Conservation (phyloP, 2,888 invertebrate genomes). For the Ganaspis brasiliensis region DNA sequence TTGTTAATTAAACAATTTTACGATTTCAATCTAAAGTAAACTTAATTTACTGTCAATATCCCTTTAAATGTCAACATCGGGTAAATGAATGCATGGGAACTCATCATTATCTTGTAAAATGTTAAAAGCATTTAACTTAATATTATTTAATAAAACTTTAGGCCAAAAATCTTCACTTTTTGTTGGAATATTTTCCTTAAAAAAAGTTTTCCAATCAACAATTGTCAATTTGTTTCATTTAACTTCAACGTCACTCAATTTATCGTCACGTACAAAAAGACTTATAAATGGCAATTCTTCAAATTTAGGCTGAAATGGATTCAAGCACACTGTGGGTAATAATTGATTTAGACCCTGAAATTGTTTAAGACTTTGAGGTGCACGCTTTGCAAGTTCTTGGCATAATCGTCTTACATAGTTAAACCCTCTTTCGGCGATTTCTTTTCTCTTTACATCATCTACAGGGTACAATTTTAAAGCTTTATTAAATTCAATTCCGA, state of each 20-base stretch:
- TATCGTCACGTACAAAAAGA: not conserved
- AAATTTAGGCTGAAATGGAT: not conserved
- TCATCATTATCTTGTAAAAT: not conserved
- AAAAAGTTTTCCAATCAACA: conserved; percentile 34
- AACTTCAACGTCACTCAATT: conserved; percentile 41
- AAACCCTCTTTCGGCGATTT: not conserved
- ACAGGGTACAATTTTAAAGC: not conserved
- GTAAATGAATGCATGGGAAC: not conserved
- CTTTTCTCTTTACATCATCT: not conserved
- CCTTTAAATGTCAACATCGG: not conserved
- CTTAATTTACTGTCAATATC: too few relatives aligned
- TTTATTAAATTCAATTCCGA: conserved; percentile 49
- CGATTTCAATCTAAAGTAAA: too few relatives aligned
- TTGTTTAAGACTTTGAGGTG: not conserved
- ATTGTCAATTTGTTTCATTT: conserved; percentile 45
- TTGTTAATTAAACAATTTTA: not conserved
- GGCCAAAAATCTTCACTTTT: conserved; percentile 47
- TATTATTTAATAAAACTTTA: conserved; percentile 31
- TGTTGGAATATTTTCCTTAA: conserved; percentile 9
- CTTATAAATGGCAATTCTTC: conserved; percentile 1
- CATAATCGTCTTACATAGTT: conserved; percentile 4
- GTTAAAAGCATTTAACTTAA: not conserved
- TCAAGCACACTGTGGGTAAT: not conserved
- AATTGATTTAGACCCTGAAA: conserved; percentile 10
- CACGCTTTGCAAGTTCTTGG: not conserved